Base-by-base conservation (phyloP, 2,888 invertebrate species). In the Dynastes maya region DNA sequence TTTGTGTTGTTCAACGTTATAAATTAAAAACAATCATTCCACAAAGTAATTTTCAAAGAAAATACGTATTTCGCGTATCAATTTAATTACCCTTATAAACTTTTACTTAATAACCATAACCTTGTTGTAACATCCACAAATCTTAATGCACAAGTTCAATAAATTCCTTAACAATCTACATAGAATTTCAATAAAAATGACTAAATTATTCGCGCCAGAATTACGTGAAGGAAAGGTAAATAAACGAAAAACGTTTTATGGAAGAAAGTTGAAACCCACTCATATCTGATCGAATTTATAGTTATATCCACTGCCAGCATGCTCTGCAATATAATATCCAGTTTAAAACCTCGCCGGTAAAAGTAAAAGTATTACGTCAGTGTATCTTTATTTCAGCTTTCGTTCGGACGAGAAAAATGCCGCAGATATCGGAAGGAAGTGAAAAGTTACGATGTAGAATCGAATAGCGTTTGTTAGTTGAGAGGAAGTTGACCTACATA, bases 281-380 rank as follows among this genome's bases (percentile, higher is more conserved):
- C 45, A 27, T 58, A 27, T 58, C 55, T 58, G 55, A 22, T 22
- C 2, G 55, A 16, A 58, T 58, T 22, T 58, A 58, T 58, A 6
- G 55, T 22, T 58, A 22, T 58, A 45, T 45, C 8, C 11, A 45
- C 45, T 58, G n/a, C 2, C 53, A 13, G 6, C 53, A 53, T 27
- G 22, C 55, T 22, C 55, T 8, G 11, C 45, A 58, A 2, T 3
- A 22, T 22, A 55, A 55, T 22, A 55, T 55, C 55, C 55, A 58
- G 55, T 58, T 58, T 58, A 58, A 58, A 22, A 58, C 22, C 55
- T 58, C 55, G n/a, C 16, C 55, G 55, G 55, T 58, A 58, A 58
- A 58, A 58, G 55, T 58, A 58, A 58, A 58, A 58, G 55, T 58
- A 58, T 58, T 58, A 58, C 55, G 55, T 58, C 55, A 58, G 55